phyloP scores from a whole-genome alignment of 2,888 invertebrate species.

The Drosophila emarginata region DNA sequence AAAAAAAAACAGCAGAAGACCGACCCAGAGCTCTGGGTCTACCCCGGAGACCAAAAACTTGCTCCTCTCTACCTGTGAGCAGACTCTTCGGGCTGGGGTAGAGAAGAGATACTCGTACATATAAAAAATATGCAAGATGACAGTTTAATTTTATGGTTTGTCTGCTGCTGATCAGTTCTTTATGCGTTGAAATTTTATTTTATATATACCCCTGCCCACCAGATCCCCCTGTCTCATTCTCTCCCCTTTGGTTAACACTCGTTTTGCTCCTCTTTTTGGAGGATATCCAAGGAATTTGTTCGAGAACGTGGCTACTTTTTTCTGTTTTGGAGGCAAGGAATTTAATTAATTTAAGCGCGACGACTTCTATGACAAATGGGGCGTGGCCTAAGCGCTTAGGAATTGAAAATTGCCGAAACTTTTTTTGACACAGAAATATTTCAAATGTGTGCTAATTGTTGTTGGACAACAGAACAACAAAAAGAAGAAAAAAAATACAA shows the following conservation, averaged over 20 bases:
- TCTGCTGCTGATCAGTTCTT: conserved; percentile 82
- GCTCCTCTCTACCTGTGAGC: conserved; percentile 1
- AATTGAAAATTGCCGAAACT: conserved; percentile 29
- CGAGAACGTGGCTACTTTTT: conserved; percentile 61
- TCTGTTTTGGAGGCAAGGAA: conserved; percentile 55
- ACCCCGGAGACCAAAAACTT: conserved; percentile 1
- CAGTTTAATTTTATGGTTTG: conserved; percentile 83
- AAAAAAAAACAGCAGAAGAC: conserved; percentile 24
- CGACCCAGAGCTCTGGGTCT: conserved; percentile 17
- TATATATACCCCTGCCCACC: conserved; percentile 21
- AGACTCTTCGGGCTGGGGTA: neutral
- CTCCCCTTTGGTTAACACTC: conserved; percentile 16
- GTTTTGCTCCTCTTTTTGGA: conserved; percentile 12
- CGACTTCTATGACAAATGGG: conserved; percentile 73
- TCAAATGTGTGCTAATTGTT: conserved; percentile 62
- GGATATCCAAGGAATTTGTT: conserved; percentile 38
- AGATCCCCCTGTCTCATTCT: conserved; percentile 9
- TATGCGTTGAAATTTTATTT: conserved; percentile 75
- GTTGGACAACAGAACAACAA: conserved; percentile 40
- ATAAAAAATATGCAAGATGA: conserved; percentile 82
- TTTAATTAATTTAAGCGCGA: conserved; percentile 74
- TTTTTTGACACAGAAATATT: conserved; percentile 38
- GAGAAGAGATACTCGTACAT: conserved; percentile 17
- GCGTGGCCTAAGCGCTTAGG: conserved; percentile 68
- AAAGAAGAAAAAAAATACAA: neutral